phyloP scores from a whole-genome alignment of 2,113 vertebrate species.

The Cavia aperea region DNA sequence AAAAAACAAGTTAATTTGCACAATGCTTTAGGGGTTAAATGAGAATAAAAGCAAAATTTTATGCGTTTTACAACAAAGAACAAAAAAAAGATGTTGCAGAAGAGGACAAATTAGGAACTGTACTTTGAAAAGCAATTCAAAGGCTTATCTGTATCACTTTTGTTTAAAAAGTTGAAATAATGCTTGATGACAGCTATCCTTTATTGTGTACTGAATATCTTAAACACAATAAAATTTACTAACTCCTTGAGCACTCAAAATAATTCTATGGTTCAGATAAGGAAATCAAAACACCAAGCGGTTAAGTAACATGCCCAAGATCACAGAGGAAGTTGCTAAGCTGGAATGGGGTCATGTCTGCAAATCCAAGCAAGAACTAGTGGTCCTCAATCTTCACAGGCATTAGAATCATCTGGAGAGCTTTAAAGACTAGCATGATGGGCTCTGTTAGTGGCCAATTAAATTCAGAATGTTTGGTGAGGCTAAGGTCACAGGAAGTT shows the following conservation, averaged over 20 bases:
- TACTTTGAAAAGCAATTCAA: background rate
- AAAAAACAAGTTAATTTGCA: background rate
- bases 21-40: background rate
- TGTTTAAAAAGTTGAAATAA: background rate
- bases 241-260: background rate
- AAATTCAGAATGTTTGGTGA: background rate
- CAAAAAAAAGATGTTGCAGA: background rate
- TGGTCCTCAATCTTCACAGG: background rate
- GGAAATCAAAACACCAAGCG: background rate
- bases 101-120: background rate
- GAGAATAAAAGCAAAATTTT: constrained; percentile 21
- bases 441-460: background rate
- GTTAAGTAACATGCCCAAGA: background rate
- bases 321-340: background rate
- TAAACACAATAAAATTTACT: background rate
- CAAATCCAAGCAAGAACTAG: background rate
- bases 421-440: background rate
- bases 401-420: background rate
- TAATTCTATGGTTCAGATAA: background rate
- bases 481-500: background rate
- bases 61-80: background rate
- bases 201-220: background rate
- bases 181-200: background rate
- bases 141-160: background rate
- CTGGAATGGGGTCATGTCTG: background rate